phyloP scores from a whole-genome alignment of 1,140 invertebrate genomes.

The Eueides isabella region DNA sequence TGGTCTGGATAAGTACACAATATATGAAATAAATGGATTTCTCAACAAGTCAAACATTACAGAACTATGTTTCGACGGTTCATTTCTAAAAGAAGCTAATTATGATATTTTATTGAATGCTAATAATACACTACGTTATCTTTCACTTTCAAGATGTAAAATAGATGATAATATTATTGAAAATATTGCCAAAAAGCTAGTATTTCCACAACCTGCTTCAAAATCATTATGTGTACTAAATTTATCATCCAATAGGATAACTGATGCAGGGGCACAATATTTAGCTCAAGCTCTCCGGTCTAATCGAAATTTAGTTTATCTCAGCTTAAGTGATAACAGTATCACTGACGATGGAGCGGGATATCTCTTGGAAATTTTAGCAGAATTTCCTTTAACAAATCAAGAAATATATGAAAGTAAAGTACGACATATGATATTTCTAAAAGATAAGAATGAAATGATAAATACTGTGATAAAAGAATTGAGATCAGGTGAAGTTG shows the following conservation, averaged over 20 bases:
- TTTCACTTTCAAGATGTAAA: conserved; percentile 59
- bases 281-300: conserved; percentile 54
- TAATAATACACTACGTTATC: conserved; percentile 40
- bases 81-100: conserved; percentile 52
- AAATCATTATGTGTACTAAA: conserved; percentile 54
- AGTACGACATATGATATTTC: conserved; percentile 48
- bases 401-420: conserved; percentile 49
- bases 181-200: conserved; percentile 46
- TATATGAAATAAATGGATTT: conserved; percentile 57
- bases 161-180: conserved; percentile 55
- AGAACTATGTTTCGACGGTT: conserved; percentile 56
- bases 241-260: conserved; percentile 63
- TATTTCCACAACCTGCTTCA: conserved; percentile 51
- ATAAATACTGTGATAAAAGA: conserved; percentile 46
- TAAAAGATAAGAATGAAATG: conserved; percentile 50
- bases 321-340: not conserved
- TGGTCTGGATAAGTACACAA: conserved; percentile 43
- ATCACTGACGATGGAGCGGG: conserved; percentile 57
- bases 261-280: conserved; percentile 53
- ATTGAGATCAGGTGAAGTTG: conserved; percentile 43
- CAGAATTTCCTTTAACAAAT: conserved; percentile 47
- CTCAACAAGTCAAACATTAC: conserved; percentile 51
- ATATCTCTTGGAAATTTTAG: conserved; percentile 47
- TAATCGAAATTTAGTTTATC: conserved; percentile 53
- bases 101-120: conserved; percentile 54